Evolutionary conservation across 2,888 invertebrate species (phyloP).

Genomic region (Pherbina coryleti): DNA sequence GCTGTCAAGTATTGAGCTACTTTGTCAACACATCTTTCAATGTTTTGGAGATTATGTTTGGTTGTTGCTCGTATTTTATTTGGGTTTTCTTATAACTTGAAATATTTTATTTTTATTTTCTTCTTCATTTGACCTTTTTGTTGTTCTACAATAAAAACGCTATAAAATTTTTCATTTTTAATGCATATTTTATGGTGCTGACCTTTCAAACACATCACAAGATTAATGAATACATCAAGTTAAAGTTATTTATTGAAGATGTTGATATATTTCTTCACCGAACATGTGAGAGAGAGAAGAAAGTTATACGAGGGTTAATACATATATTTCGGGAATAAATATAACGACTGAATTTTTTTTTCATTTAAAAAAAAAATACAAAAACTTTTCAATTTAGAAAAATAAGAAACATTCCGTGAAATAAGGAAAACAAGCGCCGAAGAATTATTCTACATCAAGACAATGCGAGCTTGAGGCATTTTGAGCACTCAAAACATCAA

Average conservation of each 20-base stretch:
- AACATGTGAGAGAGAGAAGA: neutral
- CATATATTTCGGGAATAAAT: no score
- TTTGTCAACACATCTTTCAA: neutral
- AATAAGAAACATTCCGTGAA: no score
- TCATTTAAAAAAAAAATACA: no score
- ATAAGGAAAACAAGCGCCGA: no score
- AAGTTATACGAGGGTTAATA: no score
- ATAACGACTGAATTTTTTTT: no score
- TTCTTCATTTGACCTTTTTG: neutral
- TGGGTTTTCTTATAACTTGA: neutral
- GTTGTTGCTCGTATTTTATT: neutral
- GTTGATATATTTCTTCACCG: neutral
- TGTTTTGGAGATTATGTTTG: neutral
- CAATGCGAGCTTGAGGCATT: no score
- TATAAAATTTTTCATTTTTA: conserved; percentile 16
- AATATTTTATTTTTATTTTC: neutral
- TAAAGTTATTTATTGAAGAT: neutral
- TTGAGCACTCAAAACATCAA: no score
- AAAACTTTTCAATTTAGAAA: no score
- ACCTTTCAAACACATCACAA: neutral
- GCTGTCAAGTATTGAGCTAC: no score
- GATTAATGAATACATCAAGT: neutral
- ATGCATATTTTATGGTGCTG: conserved; percentile 7
- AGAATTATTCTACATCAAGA: no score
- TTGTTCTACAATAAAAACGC: conserved; percentile 13